Base-by-base conservation (phyloP, 2,113 vertebrate genomes). In the Oceanodroma tethys region DNA sequence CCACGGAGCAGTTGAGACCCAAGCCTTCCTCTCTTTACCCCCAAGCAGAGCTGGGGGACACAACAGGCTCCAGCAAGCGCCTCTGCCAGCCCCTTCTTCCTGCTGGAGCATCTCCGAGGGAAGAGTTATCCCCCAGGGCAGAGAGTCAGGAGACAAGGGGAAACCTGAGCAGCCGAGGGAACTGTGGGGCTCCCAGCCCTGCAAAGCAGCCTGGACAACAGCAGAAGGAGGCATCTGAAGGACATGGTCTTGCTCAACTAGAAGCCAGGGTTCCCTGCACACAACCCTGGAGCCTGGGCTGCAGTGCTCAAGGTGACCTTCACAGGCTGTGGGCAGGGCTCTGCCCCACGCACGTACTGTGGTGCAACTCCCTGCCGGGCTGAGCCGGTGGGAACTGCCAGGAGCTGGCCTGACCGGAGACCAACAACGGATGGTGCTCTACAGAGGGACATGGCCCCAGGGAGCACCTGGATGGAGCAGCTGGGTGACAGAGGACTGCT, bases 331-430 rank as follows among this genome's bases (percentile, higher is more conserved):
- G 62, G 76, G 81, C 81, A 68, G 53, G 22, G 38, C 76, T 59
- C 29, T 82, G 48, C 9, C 59, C 72, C 47, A 58, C 0, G 0
- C 48, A 56, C 1, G 0, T 40, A 27, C 60, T 4, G 6, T 4
- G 3, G 53, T 48, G 48, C 73, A 72, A 21, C 19, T 83, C 74
- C 10, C 16, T 43, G 81, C 86, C n/a, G 20, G 84, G 58, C 52
- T 50, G 89, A 95, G 83, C 96, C 16, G 5, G 89, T 1, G 6
- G 20, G 26, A 56, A 85, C 95, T 45, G 91, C 89, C 93, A 80
- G 29, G 34, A 94, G 66, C 94, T 67, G 40, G 60, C 52, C 60
- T 79, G 73, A 88, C 11, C 0, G 0, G 52, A 50, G 90, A 88
- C 13, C 62, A 90, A 30, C 56, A 48, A 34, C 19, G 1, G 52